Conservation (phyloP, 2,888 invertebrate species). For the Atrina japonica region DNA sequence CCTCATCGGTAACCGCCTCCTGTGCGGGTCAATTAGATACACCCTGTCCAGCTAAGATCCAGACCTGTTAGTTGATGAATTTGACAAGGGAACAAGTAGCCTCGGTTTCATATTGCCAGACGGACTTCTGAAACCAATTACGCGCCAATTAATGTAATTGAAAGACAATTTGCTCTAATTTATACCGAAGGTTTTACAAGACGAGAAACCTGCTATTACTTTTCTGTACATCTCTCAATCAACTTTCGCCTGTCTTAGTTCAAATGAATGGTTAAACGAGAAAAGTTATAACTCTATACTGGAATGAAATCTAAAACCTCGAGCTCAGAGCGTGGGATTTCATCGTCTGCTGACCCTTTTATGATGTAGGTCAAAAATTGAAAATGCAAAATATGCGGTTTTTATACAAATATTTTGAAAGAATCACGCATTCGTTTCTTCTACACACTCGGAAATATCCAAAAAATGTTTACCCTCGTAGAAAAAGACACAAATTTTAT, state of each 20-base stretch:
- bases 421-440: too few relatives aligned
- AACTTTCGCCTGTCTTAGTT: constrained; percentile 21
- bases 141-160: constrained; percentile 60
- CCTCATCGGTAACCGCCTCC: constrained; percentile 26
- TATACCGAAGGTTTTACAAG: constrained; percentile 55
- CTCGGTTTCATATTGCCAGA: constrained; percentile 26
- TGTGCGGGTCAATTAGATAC: constrained; percentile 35
- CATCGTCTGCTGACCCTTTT: constrained; percentile 10
- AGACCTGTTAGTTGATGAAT: constrained; percentile 9
- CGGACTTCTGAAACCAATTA: constrained; percentile 54
- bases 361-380: constrained; percentile 25
- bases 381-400: constrained; percentile 23
- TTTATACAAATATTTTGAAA: constrained; percentile 4
- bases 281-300: background rate
- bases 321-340: constrained; percentile 38
- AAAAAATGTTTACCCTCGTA: background rate
- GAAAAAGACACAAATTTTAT: background rate
- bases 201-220: constrained; percentile 53
- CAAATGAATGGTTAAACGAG: constrained; percentile 30
- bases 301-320: constrained; percentile 20
- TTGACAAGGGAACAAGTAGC: constrained; percentile 21
- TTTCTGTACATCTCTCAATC: constrained; percentile 55
- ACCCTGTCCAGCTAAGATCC: constrained; percentile 27
- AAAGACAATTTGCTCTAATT: constrained; percentile 60
- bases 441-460: too few relatives aligned